Evolutionary conservation across 2,888 invertebrate genomes (phyloP).

Genomic region (Limnephilus lunatus): DNA sequence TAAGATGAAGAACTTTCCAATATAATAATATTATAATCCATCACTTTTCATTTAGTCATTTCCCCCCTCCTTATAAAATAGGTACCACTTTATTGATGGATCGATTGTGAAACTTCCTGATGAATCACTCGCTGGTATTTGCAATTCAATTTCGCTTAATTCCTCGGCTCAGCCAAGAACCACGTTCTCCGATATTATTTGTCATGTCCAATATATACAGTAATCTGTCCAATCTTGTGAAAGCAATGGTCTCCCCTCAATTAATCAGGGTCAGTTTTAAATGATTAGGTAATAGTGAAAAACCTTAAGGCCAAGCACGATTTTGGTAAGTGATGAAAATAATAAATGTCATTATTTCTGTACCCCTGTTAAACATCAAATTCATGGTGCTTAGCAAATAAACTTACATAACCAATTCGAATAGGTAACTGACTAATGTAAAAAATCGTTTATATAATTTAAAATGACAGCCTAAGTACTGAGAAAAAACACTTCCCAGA

Average conservation of each 20-base stretch:
- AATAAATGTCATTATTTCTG: too few species aligned
- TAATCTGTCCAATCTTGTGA: not conserved
- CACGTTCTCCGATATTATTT: constrained; percentile 39
- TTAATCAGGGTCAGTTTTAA: not conserved
- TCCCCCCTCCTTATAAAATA: not conserved
- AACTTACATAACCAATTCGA: too few species aligned
- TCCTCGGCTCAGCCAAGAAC: constrained; percentile 1
- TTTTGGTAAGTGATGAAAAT: not conserved
- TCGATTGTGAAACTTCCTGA: not conserved
- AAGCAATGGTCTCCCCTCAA: not conserved
- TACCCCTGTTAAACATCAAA: too few species aligned
- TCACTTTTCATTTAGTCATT: not conserved
- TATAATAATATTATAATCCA: not conserved
- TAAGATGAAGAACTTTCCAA: not conserved
- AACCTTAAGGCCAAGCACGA: not conserved
- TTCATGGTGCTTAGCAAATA: too few species aligned
- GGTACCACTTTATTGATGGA: not conserved
- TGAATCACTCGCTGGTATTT: constrained; percentile 41
- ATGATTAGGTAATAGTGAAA: not conserved
- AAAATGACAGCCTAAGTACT: too few species aligned
- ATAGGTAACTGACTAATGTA: too few species aligned
- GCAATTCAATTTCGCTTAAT: constrained; percentile 36
- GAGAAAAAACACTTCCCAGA: too few species aligned
- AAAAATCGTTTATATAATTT: too few species aligned
- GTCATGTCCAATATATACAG: not conserved